Base-by-base conservation (phyloP, 1,140 invertebrate species). In the Drosophila kohkoa region DNA sequence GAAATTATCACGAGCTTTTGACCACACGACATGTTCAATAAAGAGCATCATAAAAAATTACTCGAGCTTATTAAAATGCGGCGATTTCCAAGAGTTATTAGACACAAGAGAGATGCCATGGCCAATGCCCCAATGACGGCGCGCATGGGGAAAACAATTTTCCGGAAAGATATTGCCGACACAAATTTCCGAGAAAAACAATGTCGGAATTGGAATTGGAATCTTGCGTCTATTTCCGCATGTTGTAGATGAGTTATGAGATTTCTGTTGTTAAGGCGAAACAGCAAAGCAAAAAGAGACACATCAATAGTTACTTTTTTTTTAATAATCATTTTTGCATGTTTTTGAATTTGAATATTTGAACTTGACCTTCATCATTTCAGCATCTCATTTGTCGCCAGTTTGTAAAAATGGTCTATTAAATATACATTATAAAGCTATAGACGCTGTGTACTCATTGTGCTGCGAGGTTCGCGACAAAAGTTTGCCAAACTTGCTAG, bases 321-420 rank as follows among this genome's bases (percentile, higher is more conserved):
- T 72, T 35, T 81, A 67, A 79, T 63, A 79, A 87, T 43, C n/a
- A 43, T 3, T 43, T 43, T 43, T 43, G 41, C 11, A 43, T 13
- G 41, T 43, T 41, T 41, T 10, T 43, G 5, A 43, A n/a, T 43
- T 13, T 43, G 2, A 11, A 4, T 41, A 75, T 82, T 88, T 87
- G 83, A 75, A 87, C 83, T 86, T 80, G 77, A 88, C 83, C 81
- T 88, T 87, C 79, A 74, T 69, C 60, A 77, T 82, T 77, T 88
- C 77, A 77, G 64, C 80, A 69, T 57, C 83, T 83, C 80, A 87
- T 87, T 88, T 87, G 83, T 83, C 82, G 83, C 68, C 79, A 48
- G 85, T 80, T 88, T 87, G 82, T 88, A 69, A 87, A 87, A 86
- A 82, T 82, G 73, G 85, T 72, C 83, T 88, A 87, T 87, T 87